A percentile compares a stretch with the other conserved stretches of the same genome.
Evolutionary conservation across 2,113 vertebrate genomes (phyloP).

Genomic region (Callithrix jacchus): DNA sequence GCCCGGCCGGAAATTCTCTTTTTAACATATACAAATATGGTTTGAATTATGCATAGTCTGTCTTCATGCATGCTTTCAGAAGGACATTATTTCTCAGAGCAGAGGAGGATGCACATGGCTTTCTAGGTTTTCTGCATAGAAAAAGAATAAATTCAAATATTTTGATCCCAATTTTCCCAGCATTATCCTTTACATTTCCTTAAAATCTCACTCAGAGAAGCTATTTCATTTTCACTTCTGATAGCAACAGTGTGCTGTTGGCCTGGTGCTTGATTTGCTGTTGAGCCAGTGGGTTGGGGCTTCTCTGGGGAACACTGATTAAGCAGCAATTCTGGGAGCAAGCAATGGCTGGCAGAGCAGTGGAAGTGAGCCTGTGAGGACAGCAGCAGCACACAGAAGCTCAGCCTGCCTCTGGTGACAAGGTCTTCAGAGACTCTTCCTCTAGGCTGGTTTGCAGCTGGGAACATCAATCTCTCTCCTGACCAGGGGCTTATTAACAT

Average conservation of each 20-base stretch:
- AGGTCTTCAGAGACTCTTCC: not conserved
- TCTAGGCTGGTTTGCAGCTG: conserved; percentile 37
- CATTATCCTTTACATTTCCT: not conserved
- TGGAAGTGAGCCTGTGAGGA: not conserved
- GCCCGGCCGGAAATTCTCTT: not conserved
- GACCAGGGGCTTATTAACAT: conserved; percentile 60
- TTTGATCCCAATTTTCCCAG: not conserved
- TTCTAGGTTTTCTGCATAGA: not conserved
- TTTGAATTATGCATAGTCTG: not conserved
- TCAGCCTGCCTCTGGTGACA: not conserved
- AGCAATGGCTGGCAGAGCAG: not conserved
- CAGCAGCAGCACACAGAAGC: not conserved
- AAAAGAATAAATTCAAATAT: not conserved
- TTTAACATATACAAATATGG: not conserved
- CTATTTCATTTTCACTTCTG: not conserved
- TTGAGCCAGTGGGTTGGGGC: not conserved
- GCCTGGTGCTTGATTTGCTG: not conserved
- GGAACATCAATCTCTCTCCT: conserved; percentile 59
- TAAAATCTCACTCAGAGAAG: not conserved
- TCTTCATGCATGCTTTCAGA: not conserved
- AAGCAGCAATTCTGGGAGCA: not conserved
- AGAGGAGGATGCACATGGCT: not conserved
- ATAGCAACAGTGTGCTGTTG: not conserved
- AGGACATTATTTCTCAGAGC: not conserved
- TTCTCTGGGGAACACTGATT: not conserved